These are phyloP conservation scores for Perizoma flavofasciatum DNA, from an alignment of 2,888 invertebrate species.

Conservation along the genomic window DNA sequence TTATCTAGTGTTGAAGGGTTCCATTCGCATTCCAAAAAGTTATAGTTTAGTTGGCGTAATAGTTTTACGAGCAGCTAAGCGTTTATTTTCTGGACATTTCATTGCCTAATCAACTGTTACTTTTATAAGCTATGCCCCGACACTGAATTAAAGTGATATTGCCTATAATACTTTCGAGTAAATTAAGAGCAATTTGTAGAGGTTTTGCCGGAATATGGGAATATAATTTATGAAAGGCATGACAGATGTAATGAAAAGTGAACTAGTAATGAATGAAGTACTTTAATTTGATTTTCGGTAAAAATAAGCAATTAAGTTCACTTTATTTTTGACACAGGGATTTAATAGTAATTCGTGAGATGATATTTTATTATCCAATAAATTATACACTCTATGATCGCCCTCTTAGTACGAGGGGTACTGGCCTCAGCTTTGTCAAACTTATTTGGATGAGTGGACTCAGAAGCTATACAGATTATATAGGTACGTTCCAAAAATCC, in stretches of 20 bases:
- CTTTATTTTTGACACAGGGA: slow-evolving; percentile 10
- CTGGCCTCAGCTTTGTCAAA: too few species aligned
- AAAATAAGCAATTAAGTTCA: slow-evolving; percentile 35
- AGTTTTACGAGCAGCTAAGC: not conserved
- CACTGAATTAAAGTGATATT: slow-evolving; percentile 71
- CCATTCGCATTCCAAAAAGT: too few species aligned
- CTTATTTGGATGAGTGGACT: too few species aligned
- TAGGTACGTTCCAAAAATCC: too few species aligned
- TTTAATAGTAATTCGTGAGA: not conserved
- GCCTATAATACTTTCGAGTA: slow-evolving; percentile 75
- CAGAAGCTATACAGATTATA: too few species aligned
- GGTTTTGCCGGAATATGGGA: slow-evolving; percentile 74
- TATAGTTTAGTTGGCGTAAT: too few species aligned
- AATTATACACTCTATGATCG: too few species aligned
- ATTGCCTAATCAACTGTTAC: slow-evolving; percentile 15
- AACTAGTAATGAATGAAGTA: slow-evolving; percentile 63
- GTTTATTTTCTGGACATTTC: not conserved
- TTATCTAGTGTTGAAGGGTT: too few species aligned
- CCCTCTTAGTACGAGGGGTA: too few species aligned
- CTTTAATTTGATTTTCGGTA: slow-evolving; percentile 63
- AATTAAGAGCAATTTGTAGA: slow-evolving; percentile 80
- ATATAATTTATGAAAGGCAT: slow-evolving; percentile 73
- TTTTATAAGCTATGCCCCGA: slow-evolving; percentile 39
- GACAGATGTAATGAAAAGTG: slow-evolving; percentile 66
- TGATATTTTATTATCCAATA: too few species aligned